Evolutionary conservation across 2,113 vertebrate genomes (phyloP), one percentile per base, ranked within the genome.

Genomic region (Porphyrio hochstetteri): DNA sequence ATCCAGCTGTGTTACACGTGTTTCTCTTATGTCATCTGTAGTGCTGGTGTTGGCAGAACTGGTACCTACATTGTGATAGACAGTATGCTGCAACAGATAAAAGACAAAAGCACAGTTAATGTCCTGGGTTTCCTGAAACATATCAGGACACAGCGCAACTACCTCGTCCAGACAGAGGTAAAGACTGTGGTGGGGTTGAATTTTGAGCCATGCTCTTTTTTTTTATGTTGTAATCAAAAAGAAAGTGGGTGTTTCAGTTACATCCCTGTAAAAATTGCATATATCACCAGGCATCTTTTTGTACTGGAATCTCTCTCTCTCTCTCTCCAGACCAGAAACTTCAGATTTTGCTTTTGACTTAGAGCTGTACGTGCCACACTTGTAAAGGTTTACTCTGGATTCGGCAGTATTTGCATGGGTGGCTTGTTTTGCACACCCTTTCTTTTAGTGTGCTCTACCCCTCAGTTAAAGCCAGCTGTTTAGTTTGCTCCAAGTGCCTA

Each of bases 51-150:
- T 88, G 99, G 99, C 88, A 98, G 99, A 95, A 99, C 99, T 44
- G 99, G 99, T 97, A 99, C 99, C 57, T 99, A 99, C 97, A 99
- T 99, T 75, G 99, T 99, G 76, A 99, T 99, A 81, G 99, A 99
- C 98, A 99, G 99, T 98, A 99, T 99, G 99, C 98, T 99, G 96
- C 98, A 99, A 92, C 99, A 99, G 97, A 99, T 99, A 92, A 98
- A 98, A 97, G 99, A 99, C 98, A 99, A 99, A 98, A 99, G 99
- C 98, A 99, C 99, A 97, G 99, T 99, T 95, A 99, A 99, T n/a
- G 98, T 99, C 97, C 98, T 99, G 79, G 99, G 98, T 78, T 99
- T 99, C 97, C 98, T 99, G 96, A 99, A 99, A 98, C 99, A 99
- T 95, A 99, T 99, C 98, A 98, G 99, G 97, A 99, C 99, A 80